A percentile compares a stretch with the other conserved stretches of the same genome.
Evolutionary conservation across 2,888 invertebrate species (phyloP).

Genomic region (Stenoptilia bipunctidactyla): DNA sequence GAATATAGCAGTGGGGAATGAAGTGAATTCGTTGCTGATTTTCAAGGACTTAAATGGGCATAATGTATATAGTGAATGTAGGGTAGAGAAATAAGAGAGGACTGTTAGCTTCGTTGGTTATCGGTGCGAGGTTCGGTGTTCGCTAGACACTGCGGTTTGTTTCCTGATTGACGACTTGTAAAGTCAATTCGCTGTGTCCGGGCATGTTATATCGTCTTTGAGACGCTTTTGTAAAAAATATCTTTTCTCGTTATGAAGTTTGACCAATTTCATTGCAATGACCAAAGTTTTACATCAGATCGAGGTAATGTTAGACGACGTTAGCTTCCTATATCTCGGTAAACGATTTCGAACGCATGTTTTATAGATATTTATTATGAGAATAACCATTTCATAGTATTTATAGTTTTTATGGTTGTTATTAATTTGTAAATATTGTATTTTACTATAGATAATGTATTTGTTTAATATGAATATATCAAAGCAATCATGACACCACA

Average conservation of each 20-base stretch:
- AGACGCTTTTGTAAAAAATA: constrained; percentile 3
- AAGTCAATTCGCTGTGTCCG: constrained; percentile 27
- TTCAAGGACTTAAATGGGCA: too few species aligned
- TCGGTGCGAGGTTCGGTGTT: too few species aligned
- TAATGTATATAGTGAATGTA: too few species aligned
- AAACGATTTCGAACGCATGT: constrained; percentile 44
- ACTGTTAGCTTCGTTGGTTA: too few species aligned
- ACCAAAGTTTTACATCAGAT: constrained; percentile 50
- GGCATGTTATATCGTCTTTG: constrained; percentile 15
- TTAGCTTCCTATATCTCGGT: constrained; percentile 35
- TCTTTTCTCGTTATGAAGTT: constrained; percentile 6
- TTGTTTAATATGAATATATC: constrained; percentile 32
- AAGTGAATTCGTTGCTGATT: too few species aligned
- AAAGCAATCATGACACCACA: constrained; percentile 13
- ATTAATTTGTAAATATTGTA: constrained; percentile 59
- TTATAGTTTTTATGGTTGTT: constrained; percentile 58
- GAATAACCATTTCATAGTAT: constrained; percentile 56
- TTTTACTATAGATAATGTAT: constrained; percentile 40
- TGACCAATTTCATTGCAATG: constrained; percentile 46
- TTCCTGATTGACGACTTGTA: constrained; percentile 23
- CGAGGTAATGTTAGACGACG: constrained; percentile 7
- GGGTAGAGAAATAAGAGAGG: too few species aligned
- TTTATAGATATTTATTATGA: constrained; percentile 62
- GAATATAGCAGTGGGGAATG: too few species aligned
- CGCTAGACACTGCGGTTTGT: constrained; percentile 17